These are phyloP conservation scores for Drosophila suzukii DNA, from an alignment of 1,140 invertebrate genomes.

Conservation along the genomic window DNA sequence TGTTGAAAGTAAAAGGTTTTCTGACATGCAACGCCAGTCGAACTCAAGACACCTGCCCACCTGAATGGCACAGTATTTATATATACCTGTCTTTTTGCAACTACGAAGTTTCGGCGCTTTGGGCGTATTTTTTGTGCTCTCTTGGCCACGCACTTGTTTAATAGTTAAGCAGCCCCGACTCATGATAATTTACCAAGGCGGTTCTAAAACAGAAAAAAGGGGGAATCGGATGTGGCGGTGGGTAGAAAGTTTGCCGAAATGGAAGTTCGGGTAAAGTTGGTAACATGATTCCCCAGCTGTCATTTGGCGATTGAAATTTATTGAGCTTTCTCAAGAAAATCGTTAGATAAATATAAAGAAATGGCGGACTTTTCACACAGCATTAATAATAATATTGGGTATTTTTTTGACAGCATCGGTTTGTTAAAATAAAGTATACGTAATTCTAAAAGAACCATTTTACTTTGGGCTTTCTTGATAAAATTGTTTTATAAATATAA, in stretches of 20 bases:
- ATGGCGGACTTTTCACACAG: background rate
- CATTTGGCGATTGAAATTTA: conserved; percentile 23
- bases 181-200: conserved; percentile 17
- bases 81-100: conserved; percentile 8
- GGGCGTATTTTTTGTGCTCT: conserved; percentile 24
- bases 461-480: background rate
- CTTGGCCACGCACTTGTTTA: conserved; percentile 40
- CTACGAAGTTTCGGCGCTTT: conserved; percentile 31
- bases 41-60: conserved; percentile 49
- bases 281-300: conserved; percentile 8
- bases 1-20: conserved; percentile 74
- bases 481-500: background rate
- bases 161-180: conserved; percentile 28
- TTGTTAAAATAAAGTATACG: background rate
- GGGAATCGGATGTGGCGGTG: conserved; percentile 1
- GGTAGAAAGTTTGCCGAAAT: conserved; percentile 10
- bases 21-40: conserved; percentile 42
- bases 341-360: background rate
- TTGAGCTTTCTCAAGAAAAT: background rate
- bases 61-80: conserved; percentile 26
- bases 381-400: background rate
- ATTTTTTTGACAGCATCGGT: background rate
- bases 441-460: background rate
- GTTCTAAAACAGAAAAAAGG: background rate
- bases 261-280: conserved; percentile 30